Evolutionary conservation across 2,113 vertebrate genomes (phyloP).

Genomic region (Monopterus albus): DNA sequence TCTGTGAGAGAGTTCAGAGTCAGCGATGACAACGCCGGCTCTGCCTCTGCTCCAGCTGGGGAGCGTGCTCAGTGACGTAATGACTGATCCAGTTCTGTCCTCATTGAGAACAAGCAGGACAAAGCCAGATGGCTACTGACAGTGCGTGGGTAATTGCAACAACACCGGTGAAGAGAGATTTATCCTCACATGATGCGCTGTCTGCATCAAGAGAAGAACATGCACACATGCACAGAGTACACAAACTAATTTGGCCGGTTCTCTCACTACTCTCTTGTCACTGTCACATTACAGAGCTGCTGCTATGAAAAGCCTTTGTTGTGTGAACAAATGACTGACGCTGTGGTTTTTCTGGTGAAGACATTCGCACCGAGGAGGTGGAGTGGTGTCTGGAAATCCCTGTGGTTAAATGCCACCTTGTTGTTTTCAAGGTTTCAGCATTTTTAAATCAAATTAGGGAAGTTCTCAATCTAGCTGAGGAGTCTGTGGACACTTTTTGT

Average conservation of each 20-base stretch:
- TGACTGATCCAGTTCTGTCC: slow-evolving; percentile 35
- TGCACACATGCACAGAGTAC: neutral
- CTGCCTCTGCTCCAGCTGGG: slow-evolving; percentile 33
- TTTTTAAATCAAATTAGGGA: too few relatives aligned
- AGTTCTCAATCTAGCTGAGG: too few relatives aligned
- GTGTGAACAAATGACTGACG: too few relatives aligned
- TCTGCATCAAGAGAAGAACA: slow-evolving; percentile 27
- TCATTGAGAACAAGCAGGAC: slow-evolving; percentile 1
- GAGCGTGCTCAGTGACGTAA: slow-evolving; percentile 13
- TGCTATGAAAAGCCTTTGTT: neutral
- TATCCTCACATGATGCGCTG: slow-evolving; percentile 26
- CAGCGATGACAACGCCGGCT: slow-evolving; percentile 5
- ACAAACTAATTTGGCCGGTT: slow-evolving; percentile 13
- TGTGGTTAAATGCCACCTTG: too few relatives aligned
- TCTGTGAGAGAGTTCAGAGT: neutral
- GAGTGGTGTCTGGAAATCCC: too few relatives aligned
- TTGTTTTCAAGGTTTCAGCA: too few relatives aligned
- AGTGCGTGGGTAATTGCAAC: slow-evolving; percentile 4
- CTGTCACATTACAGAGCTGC: slow-evolving; percentile 25
- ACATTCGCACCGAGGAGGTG: too few relatives aligned
- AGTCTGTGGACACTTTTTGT: too few relatives aligned
- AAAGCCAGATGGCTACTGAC: slow-evolving; percentile 50
- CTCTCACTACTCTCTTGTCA: slow-evolving; percentile 37
- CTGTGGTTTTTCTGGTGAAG: too few relatives aligned
- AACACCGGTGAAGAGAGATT: slow-evolving; percentile 34